These are phyloP conservation scores for Chymomyza caudatula DNA, from an alignment of 2,888 invertebrate genomes.

Conservation along the genomic window DNA sequence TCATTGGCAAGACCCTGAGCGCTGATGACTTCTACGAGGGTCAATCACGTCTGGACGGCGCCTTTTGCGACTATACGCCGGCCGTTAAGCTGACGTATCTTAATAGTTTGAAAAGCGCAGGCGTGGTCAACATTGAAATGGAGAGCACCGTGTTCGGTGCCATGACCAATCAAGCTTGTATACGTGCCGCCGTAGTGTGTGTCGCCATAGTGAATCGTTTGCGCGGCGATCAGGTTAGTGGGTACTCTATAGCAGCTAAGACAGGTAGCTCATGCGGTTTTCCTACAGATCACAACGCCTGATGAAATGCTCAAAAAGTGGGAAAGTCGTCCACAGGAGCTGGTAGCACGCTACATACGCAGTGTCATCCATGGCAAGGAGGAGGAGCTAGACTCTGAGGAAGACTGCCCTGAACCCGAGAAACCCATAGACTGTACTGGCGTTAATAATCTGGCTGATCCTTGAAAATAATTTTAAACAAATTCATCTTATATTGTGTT, in stretches of 20 bases:
- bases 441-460: too few species aligned
- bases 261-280: background rate
- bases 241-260: background rate
- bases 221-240: slow-evolving; percentile 88
- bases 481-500: too few species aligned
- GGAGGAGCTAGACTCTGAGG: background rate
- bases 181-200: slow-evolving; percentile 92
- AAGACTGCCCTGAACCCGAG: too few species aligned
- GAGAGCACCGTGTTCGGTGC: slow-evolving; percentile 94
- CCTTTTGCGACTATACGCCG: slow-evolving; percentile 93
- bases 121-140: slow-evolving; percentile 97
- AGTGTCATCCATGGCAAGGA: slow-evolving; percentile 16
- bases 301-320: background rate
- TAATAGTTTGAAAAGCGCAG: slow-evolving; percentile 83
- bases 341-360: slow-evolving; percentile 37
- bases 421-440: too few species aligned
- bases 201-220: slow-evolving; percentile 93
- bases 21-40: slow-evolving; percentile 98
- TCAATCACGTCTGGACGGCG: slow-evolving; percentile 90
- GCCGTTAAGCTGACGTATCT: slow-evolving; percentile 91
- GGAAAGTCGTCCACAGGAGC: slow-evolving; percentile 18
- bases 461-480: too few species aligned
- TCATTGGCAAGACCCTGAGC: slow-evolving; percentile 94
- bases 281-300: slow-evolving; percentile 17
- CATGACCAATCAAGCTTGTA: slow-evolving; percentile 92